Evolutionary conservation across 1,140 invertebrate genomes (phyloP), one percentile per base, ranked within the genome.

Genomic region (Meteorus sp.): DNA sequence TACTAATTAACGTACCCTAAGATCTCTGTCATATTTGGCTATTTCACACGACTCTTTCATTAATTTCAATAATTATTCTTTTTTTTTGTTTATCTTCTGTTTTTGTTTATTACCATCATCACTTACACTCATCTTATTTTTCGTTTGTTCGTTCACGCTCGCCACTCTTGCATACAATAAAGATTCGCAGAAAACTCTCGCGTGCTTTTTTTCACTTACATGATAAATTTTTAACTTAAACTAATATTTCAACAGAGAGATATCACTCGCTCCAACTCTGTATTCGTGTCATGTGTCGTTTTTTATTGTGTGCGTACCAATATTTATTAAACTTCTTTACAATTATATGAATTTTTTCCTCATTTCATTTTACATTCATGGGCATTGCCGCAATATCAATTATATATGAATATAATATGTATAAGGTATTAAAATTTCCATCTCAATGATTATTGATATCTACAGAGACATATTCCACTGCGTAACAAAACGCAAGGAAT

Each of bases 11-110:
- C 65, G 56, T 62, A 60, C 51, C 55, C 59, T 67, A 70, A 68
- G 60, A 68, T 68, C 64, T 72, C 68, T 68, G 61, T 70, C 65
- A 73, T 68, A 74, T 78, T 78, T 76, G 73, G 75, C 72, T 75
- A 63, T 56, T 58, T 62, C 56, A 53, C 56, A 47, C 27, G 53
- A 54, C 45, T 56, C 39, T 41, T 23, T 47, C 7, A 29, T 33
- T 27, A 43, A 15, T 56, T 7, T 19, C 43, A 6, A n/a, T n/a
- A n/a, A n/a, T 50, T 43, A 3, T 19, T 56, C 43, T 60, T 9
- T 35, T 25, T 33, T 53, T 51, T 54, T 41, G 43, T 52, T 52
- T 15, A 27, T 22, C 11, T 19, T 55, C 35, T 52, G 31, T 55
- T 25, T 3, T 48, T 23, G 15, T 23, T 58, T 41, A 27, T 35